These are phyloP conservation scores for Sphenodon punctatus DNA, from an alignment of 2,797 vertebrate species.

Conservation along the genomic window DNA sequence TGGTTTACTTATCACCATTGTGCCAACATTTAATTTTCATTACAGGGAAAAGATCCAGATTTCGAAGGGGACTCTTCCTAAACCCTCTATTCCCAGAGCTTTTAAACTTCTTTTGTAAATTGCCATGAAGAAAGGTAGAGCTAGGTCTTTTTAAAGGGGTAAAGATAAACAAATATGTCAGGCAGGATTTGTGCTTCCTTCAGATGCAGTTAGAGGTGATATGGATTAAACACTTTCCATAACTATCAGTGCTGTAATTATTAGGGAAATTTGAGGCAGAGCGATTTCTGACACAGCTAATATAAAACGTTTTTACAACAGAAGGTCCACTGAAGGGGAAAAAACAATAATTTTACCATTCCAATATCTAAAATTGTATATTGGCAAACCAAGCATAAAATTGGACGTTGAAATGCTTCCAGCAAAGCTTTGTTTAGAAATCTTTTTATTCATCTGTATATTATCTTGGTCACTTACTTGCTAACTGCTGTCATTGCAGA, in stretches of 20 bases:
- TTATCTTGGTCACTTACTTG: slow-evolving; percentile 64
- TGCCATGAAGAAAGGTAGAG: slow-evolving; percentile 1
- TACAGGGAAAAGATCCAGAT: slow-evolving; percentile 15
- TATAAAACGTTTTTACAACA: slow-evolving; percentile 66
- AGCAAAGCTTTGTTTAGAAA: slow-evolving; percentile 70
- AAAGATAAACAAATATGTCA: slow-evolving; percentile 16
- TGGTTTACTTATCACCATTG: slow-evolving; percentile 11
- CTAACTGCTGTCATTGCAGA: slow-evolving; percentile 54
- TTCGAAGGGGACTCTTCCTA: slow-evolving; percentile 29
- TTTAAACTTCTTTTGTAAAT: slow-evolving; percentile 25
- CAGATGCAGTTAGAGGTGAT: slow-evolving; percentile 50
- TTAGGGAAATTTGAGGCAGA: slow-evolving; percentile 52
- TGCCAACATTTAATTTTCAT: slow-evolving; percentile 29
- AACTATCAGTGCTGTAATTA: slow-evolving; percentile 62
- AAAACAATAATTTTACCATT: slow-evolving; percentile 72
- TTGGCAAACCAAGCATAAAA: slow-evolving; percentile 80
- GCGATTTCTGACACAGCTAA: slow-evolving; percentile 58
- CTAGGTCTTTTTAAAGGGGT: slow-evolving; percentile 36
- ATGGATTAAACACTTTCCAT: slow-evolving; percentile 55
- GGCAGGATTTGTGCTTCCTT: slow-evolving; percentile 44
- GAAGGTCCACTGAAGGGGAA: slow-evolving; percentile 63
- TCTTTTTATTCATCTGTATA: slow-evolving; percentile 58
- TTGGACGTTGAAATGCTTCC: slow-evolving; percentile 73
- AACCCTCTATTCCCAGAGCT: slow-evolving; percentile 22
- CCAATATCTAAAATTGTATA: slow-evolving; percentile 70